Base-by-base conservation (phyloP, 2,113 vertebrate genomes). In the Notechis scutatus region DNA sequence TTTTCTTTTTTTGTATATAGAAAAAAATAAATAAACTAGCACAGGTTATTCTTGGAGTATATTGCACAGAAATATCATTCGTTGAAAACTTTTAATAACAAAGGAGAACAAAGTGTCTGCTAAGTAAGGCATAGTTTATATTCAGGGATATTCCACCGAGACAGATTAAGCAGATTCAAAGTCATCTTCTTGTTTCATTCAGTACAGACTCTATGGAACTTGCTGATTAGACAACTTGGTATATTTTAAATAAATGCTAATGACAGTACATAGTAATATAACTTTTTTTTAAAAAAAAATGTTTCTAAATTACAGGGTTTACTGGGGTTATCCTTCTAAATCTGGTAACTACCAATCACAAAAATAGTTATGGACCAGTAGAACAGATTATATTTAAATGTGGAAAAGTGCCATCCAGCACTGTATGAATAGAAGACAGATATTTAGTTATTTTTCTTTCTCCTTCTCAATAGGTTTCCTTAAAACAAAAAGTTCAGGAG, bases 91-190 rank as follows among this genome's bases (percentile, higher is more conserved):
- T 74, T 55, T 81, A 89, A 92, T 89, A 88, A 85, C 88, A 90
- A n/a, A 85, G 64, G 52, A 89, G 39, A 29, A 90, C 42, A 90
- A 59, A 93, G 29, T 90, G 61, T 18, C 26, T 89, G 26, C 52
- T 59, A 86, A 57, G 45, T 47, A 61, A 34, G 23, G 52, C 56
- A 61, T 34, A 23, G 52, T 90, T 90, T 64, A 34, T 86, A 90
- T 90, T 93, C 5, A 42, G 47, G 59, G 15, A 90, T 54, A 93
- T 54, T 64, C 56, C 47, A 90, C 42, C 8, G 88, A 90, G 69
- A 55, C 34, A 18, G 50, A 50, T 90, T 93, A 90, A 93, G 55
- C 54, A 90, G 42, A 90, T 90, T 92, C 69, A 90, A 90, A 90
- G 11, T 12, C 29, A 57, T 50, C 34, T 85, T n/a, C 85, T 29